phyloP scores from a whole-genome alignment of 2,113 vertebrate species.

The Myotis davidii region DNA sequence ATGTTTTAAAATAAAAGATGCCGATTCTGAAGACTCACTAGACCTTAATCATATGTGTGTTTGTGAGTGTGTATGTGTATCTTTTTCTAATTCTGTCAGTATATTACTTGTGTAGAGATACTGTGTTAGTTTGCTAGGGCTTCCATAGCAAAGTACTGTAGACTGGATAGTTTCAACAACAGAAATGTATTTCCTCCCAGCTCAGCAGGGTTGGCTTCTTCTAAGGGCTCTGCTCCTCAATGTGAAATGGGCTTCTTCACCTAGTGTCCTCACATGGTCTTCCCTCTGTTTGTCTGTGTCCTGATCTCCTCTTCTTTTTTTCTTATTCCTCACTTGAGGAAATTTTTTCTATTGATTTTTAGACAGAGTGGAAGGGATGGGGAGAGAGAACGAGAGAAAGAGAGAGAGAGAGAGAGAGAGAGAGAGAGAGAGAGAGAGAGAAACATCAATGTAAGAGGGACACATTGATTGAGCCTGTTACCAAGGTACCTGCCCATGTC shows the following conservation, averaged over 20 bases:
- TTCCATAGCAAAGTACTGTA: neutral
- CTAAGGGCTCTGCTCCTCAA: neutral
- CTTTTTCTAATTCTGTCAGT: neutral
- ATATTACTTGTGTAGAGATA: neutral
- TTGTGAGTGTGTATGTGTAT: neutral
- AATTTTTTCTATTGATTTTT: no score
- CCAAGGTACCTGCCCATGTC: no score
- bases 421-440: no score
- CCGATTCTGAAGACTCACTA: neutral
- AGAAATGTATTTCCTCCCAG: neutral
- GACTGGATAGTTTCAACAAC: neutral
- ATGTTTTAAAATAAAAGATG: slow-evolving; percentile 19
- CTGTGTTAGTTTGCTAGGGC: neutral
- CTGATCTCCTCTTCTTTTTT: neutral
- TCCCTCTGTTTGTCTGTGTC: neutral
- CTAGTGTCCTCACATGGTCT: neutral
- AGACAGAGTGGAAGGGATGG: no score
- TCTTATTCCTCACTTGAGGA: no score
- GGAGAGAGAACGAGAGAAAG: no score
- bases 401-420: no score
- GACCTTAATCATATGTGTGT: neutral
- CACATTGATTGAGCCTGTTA: no score
- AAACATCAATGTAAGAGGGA: no score
- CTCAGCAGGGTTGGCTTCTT: neutral
- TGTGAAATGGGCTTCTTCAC: neutral